Base-by-base conservation (phyloP, 2,113 vertebrate genomes). In the Cyprinodon tularosa region DNA sequence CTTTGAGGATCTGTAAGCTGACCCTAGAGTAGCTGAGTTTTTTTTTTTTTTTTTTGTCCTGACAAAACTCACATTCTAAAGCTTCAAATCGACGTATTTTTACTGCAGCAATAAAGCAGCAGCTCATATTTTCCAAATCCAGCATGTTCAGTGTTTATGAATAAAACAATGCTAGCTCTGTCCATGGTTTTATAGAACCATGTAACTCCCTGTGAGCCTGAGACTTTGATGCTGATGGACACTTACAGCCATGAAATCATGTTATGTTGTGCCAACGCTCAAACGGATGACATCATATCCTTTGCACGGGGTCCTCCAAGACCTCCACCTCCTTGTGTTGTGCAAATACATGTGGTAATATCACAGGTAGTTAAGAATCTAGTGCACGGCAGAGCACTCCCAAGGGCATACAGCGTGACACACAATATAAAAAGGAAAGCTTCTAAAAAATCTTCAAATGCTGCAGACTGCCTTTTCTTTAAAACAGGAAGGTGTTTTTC, bases 291-390 rank as follows among this genome's bases (percentile, higher is more conserved):
- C 90, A 91, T 92, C 86, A 92, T 82, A 48, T 88, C 84, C 80
- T 83, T 76, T 57, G 62, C 81, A 83, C 62, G 76, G 77, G 76
- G 74, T 83, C 81, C 62, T 12, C 17, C 22, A 61, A 42, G 72
- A 42, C 75, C 65, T 80, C 69, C 40, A 17, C 86, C 87, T 90
- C 89, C 89, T 85, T 84, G 86, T 88, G 44, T 68, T 89, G 77
- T 80, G 74, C 83, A 89, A 90, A 90, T 92, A 87, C 72, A 91
- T 90, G 64, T 22, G 53, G 85, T 86, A 85, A 90, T 77, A 75
- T 66, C 72, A 42, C 72, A 72, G 68, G 77, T 84, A 81, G 74
- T 83, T 82, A 82, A 48, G 62, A 57, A 40, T 39, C 14, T 12
- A 10, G 36, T 72, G 66, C 64, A 77, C 78, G 77, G 70, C 72